These are phyloP conservation scores for Acleris emargana DNA, from an alignment of 2,888 invertebrate genomes.

Conservation along the genomic window DNA sequence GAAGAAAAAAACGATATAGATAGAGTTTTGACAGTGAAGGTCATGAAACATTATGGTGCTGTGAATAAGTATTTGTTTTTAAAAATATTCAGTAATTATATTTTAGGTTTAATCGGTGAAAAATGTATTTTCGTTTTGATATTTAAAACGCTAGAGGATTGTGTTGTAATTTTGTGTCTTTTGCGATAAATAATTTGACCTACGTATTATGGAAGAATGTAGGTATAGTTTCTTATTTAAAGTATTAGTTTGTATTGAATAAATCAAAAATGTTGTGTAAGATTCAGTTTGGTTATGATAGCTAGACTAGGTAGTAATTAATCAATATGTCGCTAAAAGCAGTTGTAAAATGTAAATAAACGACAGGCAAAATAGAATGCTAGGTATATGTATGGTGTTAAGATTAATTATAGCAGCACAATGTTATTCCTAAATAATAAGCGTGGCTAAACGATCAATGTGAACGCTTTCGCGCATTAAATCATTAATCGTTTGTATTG, in stretches of 20 bases:
- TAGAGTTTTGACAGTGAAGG: slow-evolving; percentile 32
- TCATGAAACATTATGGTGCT: slow-evolving; percentile 46
- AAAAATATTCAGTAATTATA: slow-evolving; percentile 15
- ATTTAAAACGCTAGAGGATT: not conserved
- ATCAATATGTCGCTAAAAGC: no score
- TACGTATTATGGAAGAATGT: no score
- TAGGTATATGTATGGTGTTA: not conserved
- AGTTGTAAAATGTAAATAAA: slow-evolving; percentile 10
- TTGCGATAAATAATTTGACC: no score
- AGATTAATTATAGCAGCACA: slow-evolving; percentile 22
- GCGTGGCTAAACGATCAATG: slow-evolving; percentile 14
- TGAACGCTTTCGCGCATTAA: slow-evolving; percentile 41
- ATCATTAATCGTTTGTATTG: slow-evolving; percentile 37
- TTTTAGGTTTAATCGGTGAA: not conserved
- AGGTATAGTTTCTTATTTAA: no score
- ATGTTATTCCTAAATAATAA: not conserved
- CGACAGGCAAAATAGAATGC: not conserved
- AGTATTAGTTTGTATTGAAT: no score
- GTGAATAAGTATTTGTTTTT: slow-evolving; percentile 38
- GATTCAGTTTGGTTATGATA: no score
- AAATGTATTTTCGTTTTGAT: not conserved
- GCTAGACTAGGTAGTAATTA: no score
- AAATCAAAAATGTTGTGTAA: no score
- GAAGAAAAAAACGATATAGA: slow-evolving; percentile 36
- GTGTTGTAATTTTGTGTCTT: not conserved